A percentile compares a stretch with the other conserved stretches of the same genome.
phyloP scores from a whole-genome alignment of 2,888 invertebrate genomes.

The Pasiphila rectangulata region DNA sequence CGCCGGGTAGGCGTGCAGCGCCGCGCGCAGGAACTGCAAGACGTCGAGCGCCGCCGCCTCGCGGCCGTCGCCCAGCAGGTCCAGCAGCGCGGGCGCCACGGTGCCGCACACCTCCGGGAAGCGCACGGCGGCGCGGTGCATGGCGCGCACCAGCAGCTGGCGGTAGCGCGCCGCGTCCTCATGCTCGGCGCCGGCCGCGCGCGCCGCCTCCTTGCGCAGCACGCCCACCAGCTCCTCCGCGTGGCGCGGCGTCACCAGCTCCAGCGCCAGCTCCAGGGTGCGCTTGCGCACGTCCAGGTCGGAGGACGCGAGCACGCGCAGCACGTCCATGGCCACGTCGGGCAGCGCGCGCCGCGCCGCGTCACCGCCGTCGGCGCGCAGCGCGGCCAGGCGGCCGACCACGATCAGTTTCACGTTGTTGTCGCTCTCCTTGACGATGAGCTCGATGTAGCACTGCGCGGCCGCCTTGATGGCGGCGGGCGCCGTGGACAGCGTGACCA shows the following conservation, averaged over 20 bases:
- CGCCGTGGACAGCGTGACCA: conserved; percentile 97
- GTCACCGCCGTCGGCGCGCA: conserved; percentile 92
- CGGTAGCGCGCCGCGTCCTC: conserved; percentile 98
- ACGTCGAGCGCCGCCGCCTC: conserved; percentile 97
- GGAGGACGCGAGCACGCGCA: conserved; percentile 94
- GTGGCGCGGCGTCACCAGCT: conserved; percentile 31
- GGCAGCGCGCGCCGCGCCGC: conserved; percentile 88
- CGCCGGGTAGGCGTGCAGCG: conserved; percentile 94
- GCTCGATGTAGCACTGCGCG: conserved; percentile 98
- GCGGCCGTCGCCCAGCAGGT: conserved; percentile 94
- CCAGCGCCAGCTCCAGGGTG: conserved; percentile 83
- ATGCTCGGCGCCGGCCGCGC: conserved; percentile 93
- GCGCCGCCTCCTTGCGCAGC: conserved; percentile 93
- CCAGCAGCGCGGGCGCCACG: conserved; percentile 96
- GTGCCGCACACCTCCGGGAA: conserved; percentile 97
- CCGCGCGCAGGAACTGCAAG: conserved; percentile 95
- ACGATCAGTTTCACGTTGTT: conserved; percentile 99
- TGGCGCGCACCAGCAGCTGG: conserved; percentile 95
- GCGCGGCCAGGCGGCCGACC: conserved; percentile 93
- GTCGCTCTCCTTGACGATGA: conserved; percentile 99
- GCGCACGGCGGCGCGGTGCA: conserved; percentile 93
- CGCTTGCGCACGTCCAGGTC: conserved; percentile 97
- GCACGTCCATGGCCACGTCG: conserved; percentile 97
- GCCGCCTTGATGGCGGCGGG: conserved; percentile 99
- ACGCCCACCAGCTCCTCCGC: conserved; percentile 87